phyloP scores from a whole-genome alignment of 2,888 invertebrate species.

The Cheilosia vulpina region DNA sequence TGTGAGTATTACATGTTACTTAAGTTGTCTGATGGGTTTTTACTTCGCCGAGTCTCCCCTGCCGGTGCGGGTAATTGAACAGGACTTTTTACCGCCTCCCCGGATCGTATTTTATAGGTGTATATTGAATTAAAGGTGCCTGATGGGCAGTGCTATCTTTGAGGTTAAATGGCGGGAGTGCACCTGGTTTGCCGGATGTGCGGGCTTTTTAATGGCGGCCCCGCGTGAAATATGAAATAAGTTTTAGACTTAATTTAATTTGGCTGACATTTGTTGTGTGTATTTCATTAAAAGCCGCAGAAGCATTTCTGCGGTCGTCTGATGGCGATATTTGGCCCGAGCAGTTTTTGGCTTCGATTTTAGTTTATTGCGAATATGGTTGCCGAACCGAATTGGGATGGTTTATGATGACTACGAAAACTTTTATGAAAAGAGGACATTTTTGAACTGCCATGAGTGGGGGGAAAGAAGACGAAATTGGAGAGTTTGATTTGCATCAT shows the following conservation, averaged over 20 bases:
- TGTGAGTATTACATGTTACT: conserved; percentile 69
- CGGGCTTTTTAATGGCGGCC: conserved; percentile 36
- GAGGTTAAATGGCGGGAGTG: conserved; percentile 23
- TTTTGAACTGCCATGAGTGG: background rate
- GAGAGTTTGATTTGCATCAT: too few species aligned
- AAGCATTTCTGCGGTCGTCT: conserved; percentile 55
- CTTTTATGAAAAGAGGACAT: background rate
- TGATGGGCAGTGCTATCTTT: conserved; percentile 38
- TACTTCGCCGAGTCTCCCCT: conserved; percentile 14
- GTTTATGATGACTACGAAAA: background rate
- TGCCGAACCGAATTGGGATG: background rate
- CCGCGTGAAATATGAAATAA: conserved; percentile 61
- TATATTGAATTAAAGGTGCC: background rate
- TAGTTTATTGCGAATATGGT: conserved; percentile 22
- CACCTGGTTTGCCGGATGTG: background rate
- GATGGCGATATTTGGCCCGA: background rate
- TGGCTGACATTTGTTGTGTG: conserved; percentile 23
- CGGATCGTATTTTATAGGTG: conserved; percentile 4
- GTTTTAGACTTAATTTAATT: conserved; percentile 55
- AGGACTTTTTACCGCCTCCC: conserved; percentile 22
- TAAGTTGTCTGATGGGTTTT: conserved; percentile 70
- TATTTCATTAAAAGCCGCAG: conserved; percentile 47
- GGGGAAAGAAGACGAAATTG: background rate
- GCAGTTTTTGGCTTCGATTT: conserved; percentile 15
- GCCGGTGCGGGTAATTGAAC: conserved; percentile 39